Evolutionary conservation across 2,797 vertebrate genomes (phyloP), one percentile per base, ranked within the genome.

Genomic region (Takifugu rubripes): DNA sequence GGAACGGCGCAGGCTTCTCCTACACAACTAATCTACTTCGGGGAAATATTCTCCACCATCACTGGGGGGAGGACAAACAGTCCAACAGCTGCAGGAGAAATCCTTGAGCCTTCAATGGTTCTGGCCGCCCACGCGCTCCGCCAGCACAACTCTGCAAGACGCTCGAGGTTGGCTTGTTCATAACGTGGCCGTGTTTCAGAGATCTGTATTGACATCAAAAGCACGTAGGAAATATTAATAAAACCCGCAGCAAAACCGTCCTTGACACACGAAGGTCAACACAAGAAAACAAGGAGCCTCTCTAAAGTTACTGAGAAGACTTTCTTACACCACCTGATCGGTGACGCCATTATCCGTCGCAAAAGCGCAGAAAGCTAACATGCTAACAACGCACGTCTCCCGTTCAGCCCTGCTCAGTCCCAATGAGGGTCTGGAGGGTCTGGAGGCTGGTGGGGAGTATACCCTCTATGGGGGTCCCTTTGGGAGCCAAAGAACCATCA

Each of bases 91-190:
- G 16, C 48, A 66, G 61, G 54, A 71, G 57, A 58, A 72, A 81
- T 78, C 72, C 81, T 84, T 82, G 75, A 83, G 70, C 66, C 72
- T 77, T 71, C 68, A 69, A 54, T 56, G n/a, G 60, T 70, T 58
- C 53, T 25, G 5, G 21, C 59, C 65, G 49, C 77, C 68, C 74
- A 75, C 65, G 64, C 79, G 64, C 70, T 63, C 59, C 5, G 53
- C 33, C 72, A 27, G 54, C 21, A n/a, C 60, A 53, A 51, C 57
- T 62, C 45, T 27, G 29, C 47, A 16, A 58, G 58, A 36, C 2
- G 51, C 67, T 77, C 44, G 15, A 61, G 73, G 77, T 70, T 67
- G 61, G 70, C 36, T 71, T 54, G 52, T 44, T 72, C 55, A 42
- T 25, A 25, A 25, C n/a, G 31, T 3, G n/a, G 45, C 52, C 51